Evolutionary conservation across 2,888 invertebrate species (phyloP), one percentile per base, ranked within the genome.

Genomic region (Calameuta pallipes): DNA sequence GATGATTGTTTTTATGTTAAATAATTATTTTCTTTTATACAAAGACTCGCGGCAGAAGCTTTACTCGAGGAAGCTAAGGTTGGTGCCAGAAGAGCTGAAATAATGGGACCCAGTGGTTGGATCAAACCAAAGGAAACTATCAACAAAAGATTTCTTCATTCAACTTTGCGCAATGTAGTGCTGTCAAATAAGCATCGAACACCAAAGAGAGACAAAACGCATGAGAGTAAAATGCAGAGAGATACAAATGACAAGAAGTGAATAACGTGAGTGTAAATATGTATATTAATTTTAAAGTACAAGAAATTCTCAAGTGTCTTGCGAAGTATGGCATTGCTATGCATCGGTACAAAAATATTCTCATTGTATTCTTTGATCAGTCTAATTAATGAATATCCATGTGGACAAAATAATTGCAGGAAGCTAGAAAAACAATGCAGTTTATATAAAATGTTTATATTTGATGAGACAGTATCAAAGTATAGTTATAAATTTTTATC

Each of bases 41-140:
- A 33, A 34, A 90, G 91, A 78, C 82, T 91, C 56, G 91, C 91
- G n/a, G 90, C 86, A 4, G 91, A 91, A 80, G 91, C 91, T 76
- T 81, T 91, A 75, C 78, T 91, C 30, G 88, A 91, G 80, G 91
- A 91, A 82, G 91, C 91, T 0, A 90, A 90, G 79, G 76, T 87
- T 70, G 91, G 91, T 36, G 91, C 91, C 15, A 86, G 83, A 79
- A 85, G 91, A 77, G 91, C 91, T 4, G 90, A 90, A 79, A 83
- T 90, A 23, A 88, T 91, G 87, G 91, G 91, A 33, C 91, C 91
- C 3, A 91, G 89, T 81, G 91, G 91, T 31, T 91, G 91, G 91
- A 80, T 90, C 15, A 91, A 90, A 82, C 90, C 90, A 23, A 89
- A 88, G 76, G 90, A 90, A 80, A 90, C 87, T n/a, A 80, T 91